Evolutionary conservation across 2,888 invertebrate species (phyloP), one percentile per base, ranked within the genome.

Genomic region (Strigamia transsilvanica): DNA sequence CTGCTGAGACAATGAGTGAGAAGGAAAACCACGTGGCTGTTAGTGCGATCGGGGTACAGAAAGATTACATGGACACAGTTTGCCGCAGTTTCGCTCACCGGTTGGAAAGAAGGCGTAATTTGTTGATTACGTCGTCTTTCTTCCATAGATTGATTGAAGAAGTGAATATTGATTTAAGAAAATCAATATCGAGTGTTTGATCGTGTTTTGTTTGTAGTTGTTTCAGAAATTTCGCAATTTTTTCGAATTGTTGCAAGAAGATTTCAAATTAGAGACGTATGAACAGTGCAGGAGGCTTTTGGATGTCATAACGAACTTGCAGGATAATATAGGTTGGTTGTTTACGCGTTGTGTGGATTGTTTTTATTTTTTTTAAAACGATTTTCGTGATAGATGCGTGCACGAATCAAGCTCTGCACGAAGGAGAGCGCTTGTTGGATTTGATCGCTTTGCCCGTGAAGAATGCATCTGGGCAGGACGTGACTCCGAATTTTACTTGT

Each of bases 61-160:
- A 92, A 84, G 93, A 94, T 86, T 94, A 94, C 87, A 94, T 94
- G 93, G 93, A 94, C 88, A 93, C 93, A 83, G 92, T 94, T 0
- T 94, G 93, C 85, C 91, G 93, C 82, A 93, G 93, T 86, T 94
- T 94, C 86, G 93, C 94, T 0, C 91, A 91, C 41, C 89, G 94
- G 15, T 89, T 94, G 82, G 94, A 94, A 86, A 90, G 93, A 61
- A 88, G 94, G 61, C 89, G 93, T 83, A 94, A 93, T 86, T 90
- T 94, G 77, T 88, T 94, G 51, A 93, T 93, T 84, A 93, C 93
- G 15, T 93, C 94, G 13, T 89, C 93, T 85, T 88, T 93, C 85
- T 94, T 94, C 88, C 94, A 93, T 87, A 90, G 93, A 38, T 89
- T 94, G 77, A 92, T 93, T 73, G 91, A 93, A 3, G 93, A 94